A percentile compares a stretch with the other conserved stretches of the same genome.
Evolutionary conservation across 2,888 invertebrate genomes (phyloP).

Genomic region (Beris chalybata): DNA sequence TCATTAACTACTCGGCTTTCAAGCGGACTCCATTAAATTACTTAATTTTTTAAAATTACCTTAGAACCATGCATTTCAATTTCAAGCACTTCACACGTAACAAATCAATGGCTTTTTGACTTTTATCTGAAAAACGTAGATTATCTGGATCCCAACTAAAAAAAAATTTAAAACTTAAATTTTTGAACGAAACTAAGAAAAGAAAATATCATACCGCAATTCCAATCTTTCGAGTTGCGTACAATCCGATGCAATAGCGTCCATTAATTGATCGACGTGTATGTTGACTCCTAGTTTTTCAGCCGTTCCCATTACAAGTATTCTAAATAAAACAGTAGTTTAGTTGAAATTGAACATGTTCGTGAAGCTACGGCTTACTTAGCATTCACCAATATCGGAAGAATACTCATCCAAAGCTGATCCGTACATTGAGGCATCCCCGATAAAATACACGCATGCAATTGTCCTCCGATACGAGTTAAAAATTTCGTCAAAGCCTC

Average conservation of each 20-base stretch:
- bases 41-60: constrained; percentile 58
- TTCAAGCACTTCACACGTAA: constrained; percentile 93
- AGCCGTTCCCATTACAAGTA: constrained; percentile 95
- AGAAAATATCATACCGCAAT: constrained; percentile 60
- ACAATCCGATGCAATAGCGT: constrained; percentile 93
- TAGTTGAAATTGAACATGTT: not conserved
- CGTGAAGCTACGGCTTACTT: constrained; percentile 64
- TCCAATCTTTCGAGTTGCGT: constrained; percentile 87
- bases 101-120: constrained; percentile 98
- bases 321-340: constrained; percentile 62
- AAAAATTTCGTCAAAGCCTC: constrained; percentile 91
- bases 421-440: constrained; percentile 99
- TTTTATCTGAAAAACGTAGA: constrained; percentile 97
- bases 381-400: constrained; percentile 88
- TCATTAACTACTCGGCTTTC: too few relatives aligned
- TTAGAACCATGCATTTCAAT: constrained; percentile 88
- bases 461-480: constrained; percentile 83
- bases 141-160: constrained; percentile 95
- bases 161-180: constrained; percentile 17
- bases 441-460: constrained; percentile 84
- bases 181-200: not conserved
- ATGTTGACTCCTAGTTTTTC: constrained; percentile 96
- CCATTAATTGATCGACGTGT: constrained; percentile 97
- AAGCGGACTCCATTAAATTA: too few relatives aligned
- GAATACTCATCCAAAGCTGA: constrained; percentile 94